A percentile compares a stretch with the other conserved stretches of the same genome.
Evolutionary conservation across 1,140 invertebrate genomes (phyloP).

Genomic region (Grapholita molesta): DNA sequence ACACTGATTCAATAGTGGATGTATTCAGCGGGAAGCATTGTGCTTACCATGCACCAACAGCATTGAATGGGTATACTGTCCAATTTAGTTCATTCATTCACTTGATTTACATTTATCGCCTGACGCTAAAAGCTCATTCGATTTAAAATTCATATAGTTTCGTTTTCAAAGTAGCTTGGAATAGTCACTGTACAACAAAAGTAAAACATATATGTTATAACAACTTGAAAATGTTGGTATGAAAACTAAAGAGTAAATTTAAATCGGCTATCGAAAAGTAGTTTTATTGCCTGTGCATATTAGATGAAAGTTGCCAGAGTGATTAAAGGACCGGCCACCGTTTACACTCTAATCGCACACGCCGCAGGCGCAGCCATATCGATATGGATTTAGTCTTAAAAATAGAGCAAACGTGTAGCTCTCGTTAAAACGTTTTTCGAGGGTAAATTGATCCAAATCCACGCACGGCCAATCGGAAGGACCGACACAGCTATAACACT

Average conservation of each 20-base stretch:
- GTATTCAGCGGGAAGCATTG: constrained; percentile 46
- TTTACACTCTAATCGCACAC: not conserved
- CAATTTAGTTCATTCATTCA: constrained; percentile 50
- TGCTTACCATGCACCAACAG: constrained; percentile 49
- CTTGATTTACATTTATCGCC: constrained; percentile 59
- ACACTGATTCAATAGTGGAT: constrained; percentile 53
- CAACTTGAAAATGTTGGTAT: not conserved
- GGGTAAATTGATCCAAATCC: not conserved
- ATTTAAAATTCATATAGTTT: constrained; percentile 31
- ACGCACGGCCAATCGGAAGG: not conserved
- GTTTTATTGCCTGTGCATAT: too few relatives aligned
- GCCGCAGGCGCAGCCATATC: not conserved
- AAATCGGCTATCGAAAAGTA: too few relatives aligned
- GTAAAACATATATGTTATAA: not conserved
- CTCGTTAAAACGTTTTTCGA: not conserved
- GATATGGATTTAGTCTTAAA: not conserved
- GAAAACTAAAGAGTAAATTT: not conserved
- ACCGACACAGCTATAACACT: not conserved
- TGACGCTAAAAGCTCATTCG: constrained; percentile 35
- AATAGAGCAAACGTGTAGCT: not conserved
- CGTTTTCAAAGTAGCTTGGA: constrained; percentile 21
- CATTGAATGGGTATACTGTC: constrained; percentile 43
- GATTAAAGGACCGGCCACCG: too few relatives aligned
- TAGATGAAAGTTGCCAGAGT: too few relatives aligned
- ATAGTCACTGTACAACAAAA: constrained; percentile 18